These are phyloP conservation scores for Lytechinus variegatus DNA, from an alignment of 35 echinoderm and acorn worm genomes.

Conservation along the genomic window DNA sequence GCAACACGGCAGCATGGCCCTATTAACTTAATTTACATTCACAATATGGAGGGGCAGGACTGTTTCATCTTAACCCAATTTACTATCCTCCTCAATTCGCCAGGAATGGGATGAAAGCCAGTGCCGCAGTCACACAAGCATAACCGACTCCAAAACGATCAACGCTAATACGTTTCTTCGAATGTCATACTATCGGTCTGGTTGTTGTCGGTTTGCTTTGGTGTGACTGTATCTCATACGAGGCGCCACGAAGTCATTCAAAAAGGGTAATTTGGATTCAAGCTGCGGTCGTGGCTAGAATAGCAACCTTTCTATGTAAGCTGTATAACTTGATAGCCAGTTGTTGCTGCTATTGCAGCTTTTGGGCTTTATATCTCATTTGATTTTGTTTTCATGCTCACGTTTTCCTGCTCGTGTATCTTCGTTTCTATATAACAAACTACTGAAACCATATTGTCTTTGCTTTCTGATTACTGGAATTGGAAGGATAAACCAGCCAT, in stretches of 20 bases:
- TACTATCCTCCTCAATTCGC: not conserved
- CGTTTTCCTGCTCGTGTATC: not conserved
- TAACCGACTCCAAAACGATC: too few species aligned
- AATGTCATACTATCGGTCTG: too few species aligned
- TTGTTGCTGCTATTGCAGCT: not conserved
- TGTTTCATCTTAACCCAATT: conserved; percentile 5
- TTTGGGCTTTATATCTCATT: not conserved
- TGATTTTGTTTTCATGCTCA: not conserved
- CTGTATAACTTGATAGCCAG: not conserved
- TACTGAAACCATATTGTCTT: not conserved
- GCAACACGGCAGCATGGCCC: not conserved
- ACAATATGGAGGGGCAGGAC: conserved; percentile 6
- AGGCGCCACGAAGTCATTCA: not conserved
- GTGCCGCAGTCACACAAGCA: too few species aligned
- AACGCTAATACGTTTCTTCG: too few species aligned
- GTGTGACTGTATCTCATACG: too few species aligned
- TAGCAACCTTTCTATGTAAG: not conserved
- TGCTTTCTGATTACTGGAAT: not conserved
- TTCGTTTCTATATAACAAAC: not conserved
- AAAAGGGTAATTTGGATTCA: not conserved
- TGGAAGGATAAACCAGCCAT: not conserved
- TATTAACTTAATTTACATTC: not conserved
- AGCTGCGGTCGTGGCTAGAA: not conserved
- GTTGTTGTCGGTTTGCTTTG: too few species aligned
- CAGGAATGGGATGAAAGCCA: not conserved